Evolutionary conservation across 2,113 vertebrate species (phyloP), one percentile per base, ranked within the genome.

Genomic region (Oophaga pumilio): DNA sequence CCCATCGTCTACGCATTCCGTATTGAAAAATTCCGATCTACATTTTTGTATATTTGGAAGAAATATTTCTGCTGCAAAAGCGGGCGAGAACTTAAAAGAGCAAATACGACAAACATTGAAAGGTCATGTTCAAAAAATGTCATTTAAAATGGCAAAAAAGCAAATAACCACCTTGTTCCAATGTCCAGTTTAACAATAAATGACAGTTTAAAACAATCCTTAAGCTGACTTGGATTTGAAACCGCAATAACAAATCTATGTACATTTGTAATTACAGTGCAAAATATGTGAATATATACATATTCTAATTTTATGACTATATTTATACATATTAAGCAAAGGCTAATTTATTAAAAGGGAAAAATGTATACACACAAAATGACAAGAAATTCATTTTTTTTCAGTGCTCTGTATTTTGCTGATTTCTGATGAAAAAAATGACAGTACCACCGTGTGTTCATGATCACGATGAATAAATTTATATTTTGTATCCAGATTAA

Each of bases 1-100:
- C 98, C 98, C 90, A 94, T 99, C 0, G 94, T 99, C 88, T 99
- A 99, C 0, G 97, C 98, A 50, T 99, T 99, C 92, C 96, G 96
- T 87, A 99, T 99, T 91, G 97, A 96, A 91, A 99, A 97, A 92
- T 99, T 99, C 90, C 95, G 94, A 83, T 95, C 93, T 76, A 96
- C 97, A 0, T 99, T 99, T 91, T 92, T 93, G 33, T 96, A 96
- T 90, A 99, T 99, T 89, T 98, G 97, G 97, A 95, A 97, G 64
- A 96, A 95, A 89, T 97, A 97, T 52, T 92, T 99, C 90, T 96
- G 97, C 88, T 99, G 98, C 93, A 93, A 93, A 88, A 69, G 89
- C 57, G 87, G 89, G 88, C 93, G 91, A 49, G 90, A 78, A 0
- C 0, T 73, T 82, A 87, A 90, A 85, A 87, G 83, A 87, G 56